Conservation (phyloP, 2,888 invertebrate genomes). For the Enchytraeus crypticus region DNA sequence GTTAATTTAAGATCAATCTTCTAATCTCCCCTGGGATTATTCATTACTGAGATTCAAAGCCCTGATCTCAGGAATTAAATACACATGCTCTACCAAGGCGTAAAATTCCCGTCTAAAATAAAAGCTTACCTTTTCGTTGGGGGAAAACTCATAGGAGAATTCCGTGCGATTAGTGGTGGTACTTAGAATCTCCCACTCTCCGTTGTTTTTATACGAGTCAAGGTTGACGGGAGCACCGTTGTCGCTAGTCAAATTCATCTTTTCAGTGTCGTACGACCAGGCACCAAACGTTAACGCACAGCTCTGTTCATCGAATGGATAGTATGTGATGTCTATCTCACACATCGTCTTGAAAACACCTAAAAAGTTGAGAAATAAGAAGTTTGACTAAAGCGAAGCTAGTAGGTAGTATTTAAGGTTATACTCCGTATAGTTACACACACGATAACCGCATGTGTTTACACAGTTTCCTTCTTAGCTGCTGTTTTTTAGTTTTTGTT, state of each 20-base stretch:
- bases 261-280: conserved; percentile 28
- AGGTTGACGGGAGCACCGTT: conserved; percentile 17
- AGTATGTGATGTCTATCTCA: conserved; percentile 31
- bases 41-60: too few relatives aligned
- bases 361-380: neutral
- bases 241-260: conserved; percentile 28
- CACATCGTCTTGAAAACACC: conserved; percentile 29
- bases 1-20: too few relatives aligned
- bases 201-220: conserved; percentile 28
- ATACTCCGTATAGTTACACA: too few relatives aligned
- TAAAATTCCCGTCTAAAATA: too few relatives aligned
- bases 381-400: neutral
- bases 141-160: conserved; percentile 28
- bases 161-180: conserved; percentile 22
- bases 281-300: conserved; percentile 27
- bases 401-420: neutral
- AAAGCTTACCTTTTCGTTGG: conserved; percentile 15
- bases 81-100: too few relatives aligned
- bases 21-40: too few relatives aligned
- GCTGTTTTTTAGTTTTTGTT: too few relatives aligned
- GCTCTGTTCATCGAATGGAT: conserved; percentile 28
- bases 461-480: too few relatives aligned
- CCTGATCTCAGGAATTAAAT: too few relatives aligned
- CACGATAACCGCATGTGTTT: too few relatives aligned
- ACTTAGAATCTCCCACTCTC: conserved; percentile 24